Evolutionary conservation across 1,140 invertebrate species (phyloP), one percentile per base, ranked within the genome.

Genomic region (Drosophila seguyi): DNA sequence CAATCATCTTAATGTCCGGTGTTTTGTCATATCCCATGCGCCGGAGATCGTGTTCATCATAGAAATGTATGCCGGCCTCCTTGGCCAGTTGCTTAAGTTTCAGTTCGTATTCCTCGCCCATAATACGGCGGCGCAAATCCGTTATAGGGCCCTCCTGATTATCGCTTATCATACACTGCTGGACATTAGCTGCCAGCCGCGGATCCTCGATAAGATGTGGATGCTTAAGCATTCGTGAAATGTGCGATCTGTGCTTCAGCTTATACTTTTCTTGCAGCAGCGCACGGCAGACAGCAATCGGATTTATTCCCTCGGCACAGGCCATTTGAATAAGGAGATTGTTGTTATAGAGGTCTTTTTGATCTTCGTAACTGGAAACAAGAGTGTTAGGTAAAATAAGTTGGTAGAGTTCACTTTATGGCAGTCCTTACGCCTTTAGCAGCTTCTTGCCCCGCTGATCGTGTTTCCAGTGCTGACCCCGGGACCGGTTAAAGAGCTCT

Each of bases 11-110:
- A 27, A 98, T 95, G 93, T 99, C 98, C 10, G 98, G 98, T 13
- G 98, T 99, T 94, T 99, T 99, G 92, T 99, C 98, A 93, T 97
- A 99, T 4, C 98, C 98, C 91, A 95, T 94, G 44, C 94, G 93
- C 72, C 97, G 93, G 41, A 99, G 93, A 66, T 97, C 94, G 62
- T 96, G 95, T 93, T 99, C 98, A 93, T 97, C 96, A 83, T 95
- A 94, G 92, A 96, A 98, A 38, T 95, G 92, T 58, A 97, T 93
- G 36, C 95, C 95, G 2, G 94, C 81, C 58, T 95, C 79, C 29
- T 92, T 92, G 18, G 97, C 92, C 75, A 94, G 93, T 58, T 94
- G 92, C 72, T 95, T 94, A 3, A 97, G 83, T 66, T 95, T 94
- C 27, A 95, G 88, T 93, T 98, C 97, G 91, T 97, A 96, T 81